Conservation (phyloP, 2,888 invertebrate genomes). For the Trimorus sp. region DNA sequence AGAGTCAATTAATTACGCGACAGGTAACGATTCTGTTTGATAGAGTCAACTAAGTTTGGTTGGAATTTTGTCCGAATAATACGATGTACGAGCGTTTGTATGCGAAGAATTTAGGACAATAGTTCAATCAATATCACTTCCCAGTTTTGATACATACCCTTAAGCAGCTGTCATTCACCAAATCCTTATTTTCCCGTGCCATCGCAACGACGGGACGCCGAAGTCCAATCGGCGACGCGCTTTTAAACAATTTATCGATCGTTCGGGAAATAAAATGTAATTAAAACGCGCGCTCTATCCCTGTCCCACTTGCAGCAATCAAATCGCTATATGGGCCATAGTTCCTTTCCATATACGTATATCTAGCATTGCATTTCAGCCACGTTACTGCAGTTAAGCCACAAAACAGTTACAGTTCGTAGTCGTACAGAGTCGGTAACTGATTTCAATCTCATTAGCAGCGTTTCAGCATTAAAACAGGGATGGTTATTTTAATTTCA, state of each 20-base stretch:
- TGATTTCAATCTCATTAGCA: slow-evolving; percentile 6
- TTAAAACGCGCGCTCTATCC: too few relatives aligned
- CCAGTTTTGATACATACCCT: not conserved
- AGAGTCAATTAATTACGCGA: slow-evolving; percentile 1
- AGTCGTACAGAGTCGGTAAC: not conserved
- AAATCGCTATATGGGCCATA: too few relatives aligned
- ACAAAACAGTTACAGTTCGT: slow-evolving; percentile 3
- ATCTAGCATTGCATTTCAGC: not conserved
- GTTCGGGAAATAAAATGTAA: not conserved
- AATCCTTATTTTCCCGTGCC: not conserved
- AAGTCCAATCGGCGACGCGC: too few relatives aligned
- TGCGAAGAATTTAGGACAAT: slow-evolving; percentile 6
- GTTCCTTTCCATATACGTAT: too few relatives aligned
- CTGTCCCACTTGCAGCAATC: too few relatives aligned
- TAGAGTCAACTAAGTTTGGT: not conserved
- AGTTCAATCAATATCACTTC: slow-evolving; percentile 2
- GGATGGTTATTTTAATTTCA: not conserved
- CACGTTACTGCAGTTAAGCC: not conserved
- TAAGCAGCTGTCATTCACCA: not conserved
- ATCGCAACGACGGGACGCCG: too few relatives aligned
- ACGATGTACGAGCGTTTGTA: not conserved
- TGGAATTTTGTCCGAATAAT: slow-evolving; percentile 2
- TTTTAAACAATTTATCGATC: not conserved
- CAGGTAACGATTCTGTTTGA: not conserved
- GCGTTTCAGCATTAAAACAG: slow-evolving; percentile 8